Conservation (phyloP, 2,797 vertebrate species). For the Amphiprion clarkii region DNA sequence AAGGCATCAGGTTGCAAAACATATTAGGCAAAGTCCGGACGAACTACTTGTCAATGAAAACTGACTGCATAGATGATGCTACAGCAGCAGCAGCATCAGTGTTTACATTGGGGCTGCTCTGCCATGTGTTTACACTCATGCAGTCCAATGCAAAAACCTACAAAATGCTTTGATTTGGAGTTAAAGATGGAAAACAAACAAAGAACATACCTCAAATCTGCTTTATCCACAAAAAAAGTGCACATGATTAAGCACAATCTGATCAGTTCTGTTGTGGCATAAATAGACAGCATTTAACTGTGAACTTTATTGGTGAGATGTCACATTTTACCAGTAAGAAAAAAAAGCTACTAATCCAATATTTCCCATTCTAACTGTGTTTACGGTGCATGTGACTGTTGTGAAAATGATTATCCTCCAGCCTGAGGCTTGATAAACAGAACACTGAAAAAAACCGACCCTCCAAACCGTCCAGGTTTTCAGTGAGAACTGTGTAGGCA, state of each 20-base stretch:
- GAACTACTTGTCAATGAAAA: not conserved
- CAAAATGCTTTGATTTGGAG: too few relatives aligned
- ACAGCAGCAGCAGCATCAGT: constrained; percentile 3
- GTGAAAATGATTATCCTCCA: constrained; percentile 1
- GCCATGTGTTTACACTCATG: not conserved
- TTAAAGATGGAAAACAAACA: not conserved
- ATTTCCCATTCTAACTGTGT: not conserved
- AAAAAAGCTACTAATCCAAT: not conserved
- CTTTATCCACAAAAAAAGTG: not conserved
- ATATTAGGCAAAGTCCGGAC: not conserved
- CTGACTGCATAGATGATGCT: not conserved
- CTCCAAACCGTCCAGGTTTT: not conserved
- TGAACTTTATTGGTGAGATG: not conserved
- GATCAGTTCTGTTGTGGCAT: not conserved
- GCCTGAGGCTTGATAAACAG: too few relatives aligned
- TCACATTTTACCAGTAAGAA: not conserved
- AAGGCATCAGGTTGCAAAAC: constrained; percentile 16
- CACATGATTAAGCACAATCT: not conserved
- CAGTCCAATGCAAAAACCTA: not conserved
- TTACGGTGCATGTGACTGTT: not conserved
- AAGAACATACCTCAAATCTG: not conserved
- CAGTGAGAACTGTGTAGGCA: constrained; percentile 27
- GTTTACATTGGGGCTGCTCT: not conserved
- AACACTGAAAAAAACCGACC: too few relatives aligned
- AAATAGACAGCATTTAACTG: not conserved